Base-by-base conservation (phyloP, 2,113 vertebrate species). In the Daphoenositta chrysoptera region DNA sequence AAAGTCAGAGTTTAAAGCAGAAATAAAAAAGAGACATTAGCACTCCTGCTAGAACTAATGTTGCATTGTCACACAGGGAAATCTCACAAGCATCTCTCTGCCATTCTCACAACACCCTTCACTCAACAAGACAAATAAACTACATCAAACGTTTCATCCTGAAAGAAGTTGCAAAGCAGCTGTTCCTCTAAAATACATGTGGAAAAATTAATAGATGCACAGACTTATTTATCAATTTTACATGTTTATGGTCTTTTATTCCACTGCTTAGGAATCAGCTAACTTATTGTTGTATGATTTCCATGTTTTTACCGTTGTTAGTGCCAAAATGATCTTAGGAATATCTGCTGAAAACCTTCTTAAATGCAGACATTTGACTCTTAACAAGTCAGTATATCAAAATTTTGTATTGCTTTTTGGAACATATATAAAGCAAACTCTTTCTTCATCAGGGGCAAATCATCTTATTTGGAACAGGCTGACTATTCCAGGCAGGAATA, bases 31-130 rank as follows among this genome's bases (percentile, higher is more conserved):
- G 6, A 70, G 7, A 71, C 19, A 42, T 73, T 83, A 69, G 6
- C 44, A 22, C 21, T 75, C 37, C 11, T 35, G 24, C 12, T 75
- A 37, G 93, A 79, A 20, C 8, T 39, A 19, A 48, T 30, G 11
- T 22, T 42, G 21, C 7, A 4, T 39, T 54, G n/a, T 42, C 16
- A 2, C 26, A 63, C 26, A 48, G 47, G 15, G 66, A 93, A 60
- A 50, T 33, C 69, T 78, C 15, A 2, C 24, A 69, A 60, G 22
- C 5, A 6, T 51, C 68, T 45, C 61, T 33, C 40, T 69, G 44
- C 37, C 5, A 0, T 42, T 93, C 24, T 78, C 19, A n/a, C 42
- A 54, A 13, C 0, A 0, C 57, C 51, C 27, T 45, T 69, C 30
- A 6, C 72, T 70, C 35, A 78, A 44, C 7, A 56, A 47, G 30